phyloP scores from a whole-genome alignment of 2,797 vertebrate genomes.

The Pogoniulus pusillus region DNA sequence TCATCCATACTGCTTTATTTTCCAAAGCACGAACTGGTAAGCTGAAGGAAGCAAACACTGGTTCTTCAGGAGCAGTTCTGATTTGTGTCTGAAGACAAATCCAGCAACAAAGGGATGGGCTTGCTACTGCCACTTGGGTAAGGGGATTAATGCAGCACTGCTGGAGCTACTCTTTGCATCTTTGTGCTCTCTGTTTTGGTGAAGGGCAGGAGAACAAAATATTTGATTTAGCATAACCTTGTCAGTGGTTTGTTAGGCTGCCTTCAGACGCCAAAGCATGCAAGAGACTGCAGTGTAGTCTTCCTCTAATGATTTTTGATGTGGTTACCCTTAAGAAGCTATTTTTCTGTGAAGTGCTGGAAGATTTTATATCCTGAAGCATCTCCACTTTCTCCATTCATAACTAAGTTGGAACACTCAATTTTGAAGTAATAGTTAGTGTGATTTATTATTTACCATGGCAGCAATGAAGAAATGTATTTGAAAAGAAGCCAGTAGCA shows the following conservation, averaged over 20 bases:
- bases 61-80: background rate
- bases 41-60: background rate
- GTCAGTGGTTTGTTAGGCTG: background rate
- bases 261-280: background rate
- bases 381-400: conserved; percentile 52
- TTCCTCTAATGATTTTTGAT: conserved; percentile 23
- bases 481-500: conserved; percentile 63
- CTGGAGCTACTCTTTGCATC: background rate
- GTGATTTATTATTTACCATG: conserved; percentile 71
- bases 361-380: conserved; percentile 53
- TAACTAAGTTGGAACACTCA: conserved; percentile 65
- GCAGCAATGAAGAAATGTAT: conserved; percentile 56
- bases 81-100: background rate
- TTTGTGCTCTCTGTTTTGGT: background rate
- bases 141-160: background rate
- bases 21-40: background rate
- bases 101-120: background rate
- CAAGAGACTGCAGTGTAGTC: background rate
- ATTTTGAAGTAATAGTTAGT: conserved; percentile 65
- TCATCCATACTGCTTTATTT: background rate
- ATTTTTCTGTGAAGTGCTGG: conserved; percentile 45
- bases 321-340: conserved; percentile 1
- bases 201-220: background rate
- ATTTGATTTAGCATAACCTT: background rate
- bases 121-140: background rate